Percentiles rank a stretch among this genome's conserved stretches.
Evolutionary conservation across 2,797 vertebrate species (phyloP).

Genomic region (Paratrypauchen microcephalus): DNA sequence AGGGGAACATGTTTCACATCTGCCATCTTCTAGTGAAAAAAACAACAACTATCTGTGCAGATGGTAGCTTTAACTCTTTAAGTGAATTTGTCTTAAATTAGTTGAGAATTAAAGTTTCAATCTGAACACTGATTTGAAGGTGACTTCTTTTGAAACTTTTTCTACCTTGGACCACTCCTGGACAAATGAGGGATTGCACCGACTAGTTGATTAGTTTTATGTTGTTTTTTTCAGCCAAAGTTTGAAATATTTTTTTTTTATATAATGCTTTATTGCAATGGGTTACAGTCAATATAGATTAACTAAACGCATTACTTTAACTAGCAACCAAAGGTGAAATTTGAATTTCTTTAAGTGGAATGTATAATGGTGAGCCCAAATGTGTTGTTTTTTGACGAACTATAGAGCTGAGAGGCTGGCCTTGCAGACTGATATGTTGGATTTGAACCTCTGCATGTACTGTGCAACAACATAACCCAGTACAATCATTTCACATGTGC

Average conservation of each 20-base stretch:
- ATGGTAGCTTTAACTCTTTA: too few species aligned
- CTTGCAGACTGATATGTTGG: neutral
- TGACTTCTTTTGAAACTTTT: too few species aligned
- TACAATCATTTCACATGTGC: slow-evolving; percentile 6
- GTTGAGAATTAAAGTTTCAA: neutral
- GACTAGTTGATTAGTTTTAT: neutral
- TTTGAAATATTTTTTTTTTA: neutral
- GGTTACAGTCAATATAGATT: neutral
- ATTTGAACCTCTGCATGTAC: slow-evolving; percentile 3
- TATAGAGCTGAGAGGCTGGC: neutral
- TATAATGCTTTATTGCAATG: neutral
- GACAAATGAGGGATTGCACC: too few species aligned
- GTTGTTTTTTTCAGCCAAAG: too few species aligned
- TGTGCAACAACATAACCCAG: neutral
- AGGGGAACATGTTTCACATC: too few species aligned
- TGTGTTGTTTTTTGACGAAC: neutral
- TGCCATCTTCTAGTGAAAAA: too few species aligned
- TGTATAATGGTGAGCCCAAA: slow-evolving; percentile 5
- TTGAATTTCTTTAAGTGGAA: neutral
- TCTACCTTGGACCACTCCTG: too few species aligned
- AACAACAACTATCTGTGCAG: too few species aligned
- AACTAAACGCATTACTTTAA: neutral
- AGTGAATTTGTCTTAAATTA: neutral
- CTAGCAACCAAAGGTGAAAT: slow-evolving; percentile 9
- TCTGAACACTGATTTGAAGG: too few species aligned